Conservation (phyloP, 2,113 vertebrate species). For the Diglossa brunneiventris region DNA sequence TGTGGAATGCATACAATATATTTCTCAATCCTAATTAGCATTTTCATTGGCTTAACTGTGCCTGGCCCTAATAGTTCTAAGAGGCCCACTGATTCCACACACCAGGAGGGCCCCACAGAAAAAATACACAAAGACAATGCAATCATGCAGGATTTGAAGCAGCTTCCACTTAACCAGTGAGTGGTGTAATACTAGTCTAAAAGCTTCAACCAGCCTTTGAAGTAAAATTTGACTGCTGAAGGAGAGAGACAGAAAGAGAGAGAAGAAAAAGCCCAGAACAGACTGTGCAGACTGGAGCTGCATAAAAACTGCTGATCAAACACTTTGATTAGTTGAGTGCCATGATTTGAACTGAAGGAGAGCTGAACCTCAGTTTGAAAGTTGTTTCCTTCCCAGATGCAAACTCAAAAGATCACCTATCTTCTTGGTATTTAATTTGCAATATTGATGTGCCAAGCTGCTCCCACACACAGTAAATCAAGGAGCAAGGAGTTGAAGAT, state of each 20-base stretch:
- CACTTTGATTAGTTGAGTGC: not conserved
- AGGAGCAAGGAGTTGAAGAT: not conserved
- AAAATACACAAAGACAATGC: not conserved
- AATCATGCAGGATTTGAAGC: not conserved
- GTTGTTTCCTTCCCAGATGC: not conserved
- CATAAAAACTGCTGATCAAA: not conserved
- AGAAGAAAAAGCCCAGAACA: not conserved
- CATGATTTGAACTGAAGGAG: not conserved
- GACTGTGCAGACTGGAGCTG: not conserved
- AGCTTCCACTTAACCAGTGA: not conserved
- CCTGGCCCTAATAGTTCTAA: not conserved
- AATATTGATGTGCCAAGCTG: not conserved
- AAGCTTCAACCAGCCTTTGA: not conserved
- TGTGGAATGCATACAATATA: not conserved
- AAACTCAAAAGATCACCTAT: not conserved
- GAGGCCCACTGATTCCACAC: not conserved
- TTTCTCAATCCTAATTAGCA: not conserved
- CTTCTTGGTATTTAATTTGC: not conserved
- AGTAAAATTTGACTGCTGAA: not conserved
- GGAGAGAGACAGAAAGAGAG: not conserved
- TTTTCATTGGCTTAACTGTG: not conserved
- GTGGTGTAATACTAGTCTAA: not conserved
- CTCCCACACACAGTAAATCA: not conserved
- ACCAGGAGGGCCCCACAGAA: not conserved
- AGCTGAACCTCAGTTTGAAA: not conserved